phyloP scores from a whole-genome alignment of 2,797 vertebrate species.

The Gastrophryne carolinensis region DNA sequence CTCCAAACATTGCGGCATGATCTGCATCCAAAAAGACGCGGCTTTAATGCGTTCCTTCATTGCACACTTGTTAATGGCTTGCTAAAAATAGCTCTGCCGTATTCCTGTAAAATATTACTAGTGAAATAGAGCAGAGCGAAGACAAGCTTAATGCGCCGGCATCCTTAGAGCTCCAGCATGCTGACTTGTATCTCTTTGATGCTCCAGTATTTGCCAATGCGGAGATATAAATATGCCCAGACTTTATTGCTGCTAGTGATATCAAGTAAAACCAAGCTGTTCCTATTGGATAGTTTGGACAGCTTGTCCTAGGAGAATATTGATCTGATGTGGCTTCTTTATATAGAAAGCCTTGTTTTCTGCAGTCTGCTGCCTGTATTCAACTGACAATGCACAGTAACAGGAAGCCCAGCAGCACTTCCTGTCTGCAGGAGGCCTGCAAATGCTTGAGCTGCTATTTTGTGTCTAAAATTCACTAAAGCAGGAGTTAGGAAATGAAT shows the following conservation, averaged over 20 bases:
- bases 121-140: constrained; percentile 45
- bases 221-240: constrained; percentile 1
- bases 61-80: constrained; percentile 56
- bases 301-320: neutral
- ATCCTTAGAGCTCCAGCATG: neutral
- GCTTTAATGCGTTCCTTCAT: constrained; percentile 58
- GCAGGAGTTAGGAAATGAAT: too few species aligned
- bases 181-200: constrained; percentile 15
- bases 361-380: too few species aligned
- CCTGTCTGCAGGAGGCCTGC: too few species aligned
- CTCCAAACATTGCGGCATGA: neutral
- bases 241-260: neutral
- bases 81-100: constrained; percentile 67
- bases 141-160: constrained; percentile 6
- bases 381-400: too few species aligned
- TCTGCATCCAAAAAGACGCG: constrained; percentile 41
- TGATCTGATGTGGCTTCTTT: too few species aligned
- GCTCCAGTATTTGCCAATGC: neutral
- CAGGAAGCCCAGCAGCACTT: too few species aligned
- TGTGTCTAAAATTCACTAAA: too few species aligned
- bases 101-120: constrained; percentile 58
- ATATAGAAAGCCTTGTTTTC: too few species aligned
- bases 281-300: neutral
- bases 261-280: neutral
- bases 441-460: too few species aligned